Evolutionary conservation across 2,113 vertebrate species (phyloP).

Genomic region (Corapipo altera): DNA sequence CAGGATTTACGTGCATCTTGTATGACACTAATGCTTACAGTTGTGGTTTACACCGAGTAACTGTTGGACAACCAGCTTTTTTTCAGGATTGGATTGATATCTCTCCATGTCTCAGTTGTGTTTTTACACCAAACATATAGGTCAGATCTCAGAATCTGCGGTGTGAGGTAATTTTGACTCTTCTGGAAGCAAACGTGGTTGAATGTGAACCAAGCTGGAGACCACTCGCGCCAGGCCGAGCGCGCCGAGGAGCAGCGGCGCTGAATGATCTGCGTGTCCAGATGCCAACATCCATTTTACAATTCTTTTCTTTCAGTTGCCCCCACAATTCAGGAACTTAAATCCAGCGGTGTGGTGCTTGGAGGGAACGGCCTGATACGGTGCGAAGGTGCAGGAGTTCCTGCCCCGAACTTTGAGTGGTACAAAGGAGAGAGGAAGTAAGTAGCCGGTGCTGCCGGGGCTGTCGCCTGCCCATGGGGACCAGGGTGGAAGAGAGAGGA

Average conservation of each 20-base stretch:
- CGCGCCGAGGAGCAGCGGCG: not conserved
- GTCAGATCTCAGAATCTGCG: not conserved
- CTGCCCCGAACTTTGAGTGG: slow-evolving; percentile 92
- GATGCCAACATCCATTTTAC: slow-evolving; percentile 24
- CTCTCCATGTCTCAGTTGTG: not conserved
- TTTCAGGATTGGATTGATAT: not conserved
- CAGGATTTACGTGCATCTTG: fast-evolving
- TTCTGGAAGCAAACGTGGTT: not conserved
- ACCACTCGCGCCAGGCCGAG: not conserved
- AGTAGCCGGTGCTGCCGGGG: slow-evolving; percentile 52
- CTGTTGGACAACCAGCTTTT: not conserved
- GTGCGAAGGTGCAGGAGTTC: slow-evolving; percentile 94
- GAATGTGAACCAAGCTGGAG: not conserved
- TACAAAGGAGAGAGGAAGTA: slow-evolving; percentile 98
- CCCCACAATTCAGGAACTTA: slow-evolving; percentile 95
- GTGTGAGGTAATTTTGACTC: not conserved
- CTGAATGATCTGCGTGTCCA: not conserved
- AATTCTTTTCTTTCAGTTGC: slow-evolving; percentile 82
- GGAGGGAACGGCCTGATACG: slow-evolving; percentile 90
- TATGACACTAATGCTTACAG: fast-evolving
- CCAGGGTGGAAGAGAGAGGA: not conserved
- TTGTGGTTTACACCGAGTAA: fast-evolving
- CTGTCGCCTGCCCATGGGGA: not conserved
- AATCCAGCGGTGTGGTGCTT: slow-evolving; percentile 85
- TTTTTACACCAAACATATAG: not conserved